A percentile compares a stretch with the other conserved stretches of the same genome.
Evolutionary conservation across 2,888 invertebrate species (phyloP).

Genomic region (Drosophila mulleri): DNA sequence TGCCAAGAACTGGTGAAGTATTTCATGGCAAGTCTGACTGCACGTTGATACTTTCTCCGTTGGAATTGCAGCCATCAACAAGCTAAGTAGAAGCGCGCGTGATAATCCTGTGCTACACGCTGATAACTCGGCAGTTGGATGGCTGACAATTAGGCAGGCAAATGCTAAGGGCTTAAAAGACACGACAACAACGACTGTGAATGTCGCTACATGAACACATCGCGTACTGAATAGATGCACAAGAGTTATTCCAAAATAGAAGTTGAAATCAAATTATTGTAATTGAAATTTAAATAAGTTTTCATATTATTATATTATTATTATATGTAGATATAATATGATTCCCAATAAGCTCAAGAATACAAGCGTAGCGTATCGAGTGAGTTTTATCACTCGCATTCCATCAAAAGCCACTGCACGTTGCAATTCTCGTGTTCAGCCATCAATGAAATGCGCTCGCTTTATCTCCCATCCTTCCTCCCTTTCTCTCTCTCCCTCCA

Average conservation of each 20-base stretch:
- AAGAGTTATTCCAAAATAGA: not conserved
- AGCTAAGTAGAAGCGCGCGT: not conserved
- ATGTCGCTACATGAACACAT: not conserved
- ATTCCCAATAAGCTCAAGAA: too few relatives aligned
- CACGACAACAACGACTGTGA: not conserved
- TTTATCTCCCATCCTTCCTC: not conserved
- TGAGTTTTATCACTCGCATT: not conserved
- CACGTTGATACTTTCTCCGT: not conserved
- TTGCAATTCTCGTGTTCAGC: not conserved
- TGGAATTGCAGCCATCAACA: not conserved
- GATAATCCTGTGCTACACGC: conserved; percentile 6
- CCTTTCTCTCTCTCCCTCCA: conserved; percentile 2
- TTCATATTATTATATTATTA: too few relatives aligned
- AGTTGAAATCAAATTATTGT: not conserved
- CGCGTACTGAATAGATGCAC: not conserved
- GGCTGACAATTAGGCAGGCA: not conserved
- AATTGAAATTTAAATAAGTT: not conserved
- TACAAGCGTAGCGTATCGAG: not conserved
- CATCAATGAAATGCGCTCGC: not conserved
- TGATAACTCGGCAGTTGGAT: conserved; percentile 12
- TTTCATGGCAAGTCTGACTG: not conserved
- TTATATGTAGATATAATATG: too few relatives aligned
- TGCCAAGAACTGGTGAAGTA: conserved; percentile 16
- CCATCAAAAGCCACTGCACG: not conserved
- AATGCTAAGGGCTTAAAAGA: not conserved